A percentile compares a stretch with the other conserved stretches of the same genome.
These are phyloP conservation scores for Axinella damicornis DNA, from an alignment of 37 sponge, comb jelly and placozoan genomes.

Conservation along the genomic window DNA sequence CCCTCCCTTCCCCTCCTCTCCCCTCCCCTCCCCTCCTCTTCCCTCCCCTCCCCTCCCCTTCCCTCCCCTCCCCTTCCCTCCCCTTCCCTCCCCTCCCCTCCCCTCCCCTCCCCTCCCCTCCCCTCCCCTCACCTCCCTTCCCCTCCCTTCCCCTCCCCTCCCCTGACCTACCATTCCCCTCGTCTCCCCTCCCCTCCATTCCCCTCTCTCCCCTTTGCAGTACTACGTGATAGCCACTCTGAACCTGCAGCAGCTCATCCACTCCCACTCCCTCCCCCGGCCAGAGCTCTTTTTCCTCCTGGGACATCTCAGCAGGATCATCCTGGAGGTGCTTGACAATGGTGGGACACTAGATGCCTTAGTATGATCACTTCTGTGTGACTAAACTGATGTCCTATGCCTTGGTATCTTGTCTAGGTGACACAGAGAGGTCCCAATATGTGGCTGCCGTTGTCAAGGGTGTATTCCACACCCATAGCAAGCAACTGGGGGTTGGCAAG, in stretches of 20 bases:
- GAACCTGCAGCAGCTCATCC: constrained; percentile 23
- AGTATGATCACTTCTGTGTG: background rate
- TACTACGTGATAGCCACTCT: constrained; percentile 51
- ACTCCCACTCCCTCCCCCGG: background rate
- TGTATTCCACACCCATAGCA: constrained; percentile 23
- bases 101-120: background rate
- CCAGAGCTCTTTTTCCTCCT: constrained; percentile 36
- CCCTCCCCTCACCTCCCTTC: background rate
- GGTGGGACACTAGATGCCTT: too few relatives aligned
- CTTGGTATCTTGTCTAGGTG: constrained; percentile 3
- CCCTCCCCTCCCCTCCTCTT: background rate
- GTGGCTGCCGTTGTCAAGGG: constrained; percentile 34
- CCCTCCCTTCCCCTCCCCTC: background rate
- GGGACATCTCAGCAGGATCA: constrained; percentile 12
- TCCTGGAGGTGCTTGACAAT: background rate
- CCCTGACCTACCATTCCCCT: background rate
- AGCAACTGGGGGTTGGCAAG: background rate
- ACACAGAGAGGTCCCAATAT: constrained; percentile 57
- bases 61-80: background rate
- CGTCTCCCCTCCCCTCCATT: too few relatives aligned
- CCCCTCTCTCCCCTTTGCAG: constrained; percentile 12
- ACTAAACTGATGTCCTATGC: background rate
- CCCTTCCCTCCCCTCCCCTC: background rate
- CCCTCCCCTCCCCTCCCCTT: background rate
- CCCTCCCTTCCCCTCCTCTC: background rate